Percentiles rank a stretch among this genome's conserved stretches.
These are phyloP conservation scores for Neoitamus cyanurus DNA, from an alignment of 2,888 invertebrate species.

Conservation along the genomic window DNA sequence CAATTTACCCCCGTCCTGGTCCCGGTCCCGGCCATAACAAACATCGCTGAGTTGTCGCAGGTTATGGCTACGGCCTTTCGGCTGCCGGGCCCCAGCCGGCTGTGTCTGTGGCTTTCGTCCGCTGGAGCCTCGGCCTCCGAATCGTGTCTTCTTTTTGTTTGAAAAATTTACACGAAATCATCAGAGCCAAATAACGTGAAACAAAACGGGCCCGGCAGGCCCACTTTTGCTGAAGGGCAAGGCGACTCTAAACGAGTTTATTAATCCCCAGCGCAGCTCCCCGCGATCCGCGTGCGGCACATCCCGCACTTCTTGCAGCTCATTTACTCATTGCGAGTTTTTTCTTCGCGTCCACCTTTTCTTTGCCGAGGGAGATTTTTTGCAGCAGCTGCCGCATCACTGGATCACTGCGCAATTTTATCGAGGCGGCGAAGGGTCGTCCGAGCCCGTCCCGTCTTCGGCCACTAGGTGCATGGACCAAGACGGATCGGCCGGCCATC, in stretches of 20 bases:
- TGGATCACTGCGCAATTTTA: slow-evolving; percentile 32
- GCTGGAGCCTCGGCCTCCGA: not conserved
- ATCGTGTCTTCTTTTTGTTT: not conserved
- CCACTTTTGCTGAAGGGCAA: slow-evolving; percentile 32
- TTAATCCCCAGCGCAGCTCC: slow-evolving; percentile 16
- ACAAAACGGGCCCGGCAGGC: slow-evolving; percentile 26
- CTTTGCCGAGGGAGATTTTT: slow-evolving; percentile 27
- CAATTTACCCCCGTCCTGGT: not conserved
- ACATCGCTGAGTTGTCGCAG: slow-evolving; percentile 23
- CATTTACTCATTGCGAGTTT: slow-evolving; percentile 27
- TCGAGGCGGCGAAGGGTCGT: slow-evolving; percentile 24
- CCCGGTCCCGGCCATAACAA: slow-evolving; percentile 6
- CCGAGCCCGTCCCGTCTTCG: not conserved
- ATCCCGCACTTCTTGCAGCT: not conserved
- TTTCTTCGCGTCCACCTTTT: slow-evolving; percentile 26
- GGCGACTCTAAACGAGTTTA: slow-evolving; percentile 37
- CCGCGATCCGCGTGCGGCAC: not conserved
- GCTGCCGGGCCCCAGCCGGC: not conserved
- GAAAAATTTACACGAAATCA: slow-evolving; percentile 41
- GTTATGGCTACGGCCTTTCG: slow-evolving; percentile 15
- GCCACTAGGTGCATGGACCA: not conserved
- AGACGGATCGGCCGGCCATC: not conserved
- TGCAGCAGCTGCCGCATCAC: slow-evolving; percentile 41
- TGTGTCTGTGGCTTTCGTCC: not conserved
- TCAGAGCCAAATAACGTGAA: slow-evolving; percentile 16